Evolutionary conservation across 2,797 vertebrate species (phyloP).

Genomic region (Sebastes matsubarae): DNA sequence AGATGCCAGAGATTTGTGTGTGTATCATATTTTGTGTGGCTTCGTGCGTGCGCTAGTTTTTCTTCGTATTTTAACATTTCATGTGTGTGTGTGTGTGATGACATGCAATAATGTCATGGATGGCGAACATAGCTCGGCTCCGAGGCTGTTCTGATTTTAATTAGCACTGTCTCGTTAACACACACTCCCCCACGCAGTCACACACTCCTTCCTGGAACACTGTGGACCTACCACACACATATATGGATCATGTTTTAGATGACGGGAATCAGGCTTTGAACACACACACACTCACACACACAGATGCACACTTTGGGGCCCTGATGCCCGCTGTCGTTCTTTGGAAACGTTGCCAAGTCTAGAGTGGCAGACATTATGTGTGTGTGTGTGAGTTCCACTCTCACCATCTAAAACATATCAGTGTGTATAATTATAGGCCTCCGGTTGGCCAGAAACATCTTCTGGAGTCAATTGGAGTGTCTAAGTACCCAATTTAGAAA

Average conservation of each 20-base stretch:
- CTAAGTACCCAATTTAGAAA: conserved; percentile 50
- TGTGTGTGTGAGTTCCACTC: conserved; percentile 24
- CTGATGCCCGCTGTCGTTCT: conserved; percentile 52
- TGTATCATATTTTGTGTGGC: conserved; percentile 6
- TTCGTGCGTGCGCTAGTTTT: neutral
- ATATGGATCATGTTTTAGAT: conserved; percentile 67
- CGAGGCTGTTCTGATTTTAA: conserved; percentile 70
- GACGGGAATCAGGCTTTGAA: conserved; percentile 60
- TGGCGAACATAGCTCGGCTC: conserved; percentile 40
- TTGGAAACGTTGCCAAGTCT: conserved; percentile 71
- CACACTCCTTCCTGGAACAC: conserved; percentile 66
- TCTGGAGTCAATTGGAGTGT: conserved; percentile 59
- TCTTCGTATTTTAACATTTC: neutral
- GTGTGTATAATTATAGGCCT: conserved; percentile 64
- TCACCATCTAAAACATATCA: conserved; percentile 69
- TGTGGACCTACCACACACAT: conserved; percentile 64
- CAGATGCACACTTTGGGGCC: conserved; percentile 47
- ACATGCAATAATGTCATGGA: conserved; percentile 52
- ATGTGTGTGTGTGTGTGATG: conserved; percentile 22
- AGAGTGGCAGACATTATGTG: conserved; percentile 51
- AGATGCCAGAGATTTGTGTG: conserved; percentile 57
- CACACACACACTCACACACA: conserved; percentile 37
- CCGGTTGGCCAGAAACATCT: conserved; percentile 52
- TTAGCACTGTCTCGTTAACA: conserved; percentile 68
- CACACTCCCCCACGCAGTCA: conserved; percentile 24